Conservation (phyloP, 1,140 invertebrate genomes). For the Drosophila pseudoobscura region DNA sequence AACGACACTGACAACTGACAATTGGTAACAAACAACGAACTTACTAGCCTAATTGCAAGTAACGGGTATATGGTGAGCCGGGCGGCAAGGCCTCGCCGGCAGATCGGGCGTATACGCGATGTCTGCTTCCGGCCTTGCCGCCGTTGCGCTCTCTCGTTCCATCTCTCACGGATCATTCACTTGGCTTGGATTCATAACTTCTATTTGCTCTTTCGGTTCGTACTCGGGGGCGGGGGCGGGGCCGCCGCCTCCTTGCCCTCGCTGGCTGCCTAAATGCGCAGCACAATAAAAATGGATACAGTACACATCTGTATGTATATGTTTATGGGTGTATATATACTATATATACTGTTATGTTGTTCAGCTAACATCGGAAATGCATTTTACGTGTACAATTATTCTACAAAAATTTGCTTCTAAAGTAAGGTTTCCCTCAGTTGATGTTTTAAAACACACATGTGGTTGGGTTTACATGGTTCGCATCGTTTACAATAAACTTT, state of each 20-base stretch:
- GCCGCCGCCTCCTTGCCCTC: background rate
- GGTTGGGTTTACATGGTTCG: background rate
- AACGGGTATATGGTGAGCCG: constrained; percentile 10
- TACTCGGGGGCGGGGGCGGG: constrained; percentile 33
- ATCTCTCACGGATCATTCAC: constrained; percentile 13
- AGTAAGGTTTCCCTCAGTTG: constrained; percentile 39
- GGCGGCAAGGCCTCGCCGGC: background rate
- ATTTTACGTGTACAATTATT: constrained; percentile 64
- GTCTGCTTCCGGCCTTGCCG: constrained; percentile 5
- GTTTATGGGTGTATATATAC: too few relatives aligned
- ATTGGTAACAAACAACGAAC: constrained; percentile 63
- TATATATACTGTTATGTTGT: constrained; percentile 28
- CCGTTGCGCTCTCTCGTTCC: background rate
- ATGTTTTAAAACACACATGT: constrained; percentile 53
- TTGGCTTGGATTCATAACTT: constrained; percentile 27
- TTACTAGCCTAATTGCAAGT: constrained; percentile 54
- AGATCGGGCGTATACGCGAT: constrained; percentile 39
- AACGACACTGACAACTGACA: constrained; percentile 56
- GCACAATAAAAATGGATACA: constrained; percentile 40
- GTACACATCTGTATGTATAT: constrained; percentile 9
- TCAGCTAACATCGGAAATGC: constrained; percentile 61
- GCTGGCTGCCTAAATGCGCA: constrained; percentile 30
- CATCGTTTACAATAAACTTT: constrained; percentile 48
- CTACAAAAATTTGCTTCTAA: constrained; percentile 70
- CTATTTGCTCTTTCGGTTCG: constrained; percentile 15